Percentiles rank a stretch among this genome's conserved stretches.
These are phyloP conservation scores for Scaptodrosophila lebanonensis DNA, from an alignment of 1,140 invertebrate species.

Conservation along the genomic window DNA sequence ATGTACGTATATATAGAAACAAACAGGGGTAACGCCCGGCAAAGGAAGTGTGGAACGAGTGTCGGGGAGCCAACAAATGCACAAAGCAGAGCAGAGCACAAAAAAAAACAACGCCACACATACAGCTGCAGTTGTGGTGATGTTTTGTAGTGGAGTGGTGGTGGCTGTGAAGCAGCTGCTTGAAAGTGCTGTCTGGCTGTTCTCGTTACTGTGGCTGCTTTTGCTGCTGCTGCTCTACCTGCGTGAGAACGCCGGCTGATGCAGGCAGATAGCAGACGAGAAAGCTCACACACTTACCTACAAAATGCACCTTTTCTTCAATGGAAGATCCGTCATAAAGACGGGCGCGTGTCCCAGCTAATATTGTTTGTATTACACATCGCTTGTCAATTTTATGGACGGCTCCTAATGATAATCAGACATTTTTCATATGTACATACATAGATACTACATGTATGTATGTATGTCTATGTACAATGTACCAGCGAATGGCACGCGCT, in stretches of 20 bases:
- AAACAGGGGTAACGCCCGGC: slow-evolving; percentile 16
- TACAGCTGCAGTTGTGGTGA: no score
- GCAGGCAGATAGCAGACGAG: background rate
- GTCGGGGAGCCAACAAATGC: background rate
- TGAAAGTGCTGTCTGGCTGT: no score
- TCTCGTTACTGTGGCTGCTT: no score
- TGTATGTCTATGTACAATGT: background rate
- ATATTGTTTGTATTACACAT: slow-evolving; percentile 4
- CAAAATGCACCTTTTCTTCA: slow-evolving; percentile 21
- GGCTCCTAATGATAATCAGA: slow-evolving; percentile 11
- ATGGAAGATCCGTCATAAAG: slow-evolving; percentile 40
- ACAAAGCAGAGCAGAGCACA: slow-evolving; percentile 2
- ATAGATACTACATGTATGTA: background rate
- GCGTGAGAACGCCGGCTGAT: background rate
- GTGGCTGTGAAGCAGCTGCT: no score
- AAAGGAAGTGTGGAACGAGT: slow-evolving; percentile 21
- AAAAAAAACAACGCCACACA: slow-evolving; percentile 10
- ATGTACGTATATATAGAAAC: slow-evolving; percentile 10
- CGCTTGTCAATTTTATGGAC: slow-evolving; percentile 15
- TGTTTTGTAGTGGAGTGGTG: no score
- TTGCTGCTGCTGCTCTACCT: background rate
- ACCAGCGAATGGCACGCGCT: no score
- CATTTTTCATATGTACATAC: slow-evolving; percentile 15
- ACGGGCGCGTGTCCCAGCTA: slow-evolving; percentile 28
- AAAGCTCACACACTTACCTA: background rate